Base-by-base conservation (phyloP, 92 coral and sea anemone species). In the Chrysogorgia sp. region DNA sequence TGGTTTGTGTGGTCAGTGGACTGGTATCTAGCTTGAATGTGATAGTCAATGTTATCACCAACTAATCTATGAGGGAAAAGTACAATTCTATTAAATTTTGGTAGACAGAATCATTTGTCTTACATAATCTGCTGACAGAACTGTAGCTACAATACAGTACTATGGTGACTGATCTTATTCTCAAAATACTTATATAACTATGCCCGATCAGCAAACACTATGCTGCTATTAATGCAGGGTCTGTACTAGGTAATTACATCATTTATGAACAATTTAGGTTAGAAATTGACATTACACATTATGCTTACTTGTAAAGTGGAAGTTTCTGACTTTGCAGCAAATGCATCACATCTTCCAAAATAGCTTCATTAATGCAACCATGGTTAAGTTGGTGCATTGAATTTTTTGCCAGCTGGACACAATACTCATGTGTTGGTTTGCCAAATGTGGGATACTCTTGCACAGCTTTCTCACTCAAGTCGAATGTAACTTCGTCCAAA, bases 311-410 rank as follows among this genome's bases (percentile, higher is more conserved):
- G 67, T 60, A 60, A 8, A 60, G 34, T 60, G 67, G 67, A 60
- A 60, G 67, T 60, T 19, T 60, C 40, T 60, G 67, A 29, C 40
- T 60, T 60, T 60, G 34, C 34, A 60, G 67, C 35, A 60, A 60
- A 28, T 60, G 67, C 67, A 60, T 60, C 67, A 60, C 67, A 60
- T 23, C 67, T 60, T 60, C 67, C 67, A 60, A 7, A 60, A 60
- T 22, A 29, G 67, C 25, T 60, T 60, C 32, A 25, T 60, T 60
- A 60, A 60, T 60, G 34, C 32, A 60, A 60, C 67, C 34, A 29
- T 60, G 67, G 67, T 60, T 60, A 60, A 60, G 32, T 60, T 60
- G 67, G 33, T 60, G 67, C 67, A 60, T 60, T 60, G 67, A 60
- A 14, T 60, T 60, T 60, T 60, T 24, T 23, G 34, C 67, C 37